Evolutionary conservation across 1,140 invertebrate species (phyloP), one percentile per base, ranked within the genome.

Genomic region (Lepidotrigona ventralis): DNA sequence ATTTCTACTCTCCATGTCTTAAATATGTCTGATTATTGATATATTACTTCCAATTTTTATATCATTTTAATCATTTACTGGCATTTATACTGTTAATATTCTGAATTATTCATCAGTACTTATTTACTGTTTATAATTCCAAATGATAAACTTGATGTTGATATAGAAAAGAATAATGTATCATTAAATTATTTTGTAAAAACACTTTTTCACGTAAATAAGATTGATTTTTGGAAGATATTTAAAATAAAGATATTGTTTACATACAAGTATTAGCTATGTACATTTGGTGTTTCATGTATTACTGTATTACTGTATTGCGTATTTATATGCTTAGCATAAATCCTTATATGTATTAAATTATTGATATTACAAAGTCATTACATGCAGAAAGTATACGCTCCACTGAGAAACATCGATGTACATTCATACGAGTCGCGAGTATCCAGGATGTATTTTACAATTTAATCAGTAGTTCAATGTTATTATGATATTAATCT

Each of bases 291-390:
- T 84, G 71, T 84, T 70, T 33, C 46, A 54, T 63, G 54, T 75
- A 17, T 84, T 84, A 76, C 5, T 63, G 54, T 75, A 17, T 84
- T 84, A 76, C 5, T 66, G 56, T 77, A 77, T 70, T 64, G n/a
- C 68, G 29, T 81, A 85, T 82, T 83, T 83, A 78, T 69, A 83
- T 77, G 53, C 53, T 77, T 83, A 85, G 75, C 6, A 63, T 69
- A 75, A 33, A 29, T 51, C 14, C 53, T 83, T 83, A 85, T 77
- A 33, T 54, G 58, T 85, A 77, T 72, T 75, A 85, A 85, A 82
- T 82, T 85, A 83, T 33, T 75, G 58, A 82, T 85, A 85, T 85
- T 82, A 85, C 79, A 85, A 83, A 82, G 58, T 71, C 51, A 81
- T 81, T 85, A 85, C 83, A 83, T 85, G 80, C 80, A 78, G 79